Evolutionary conservation across 2,113 vertebrate genomes (phyloP), one percentile per base, ranked within the genome.

Genomic region (Paedocypris sp.): DNA sequence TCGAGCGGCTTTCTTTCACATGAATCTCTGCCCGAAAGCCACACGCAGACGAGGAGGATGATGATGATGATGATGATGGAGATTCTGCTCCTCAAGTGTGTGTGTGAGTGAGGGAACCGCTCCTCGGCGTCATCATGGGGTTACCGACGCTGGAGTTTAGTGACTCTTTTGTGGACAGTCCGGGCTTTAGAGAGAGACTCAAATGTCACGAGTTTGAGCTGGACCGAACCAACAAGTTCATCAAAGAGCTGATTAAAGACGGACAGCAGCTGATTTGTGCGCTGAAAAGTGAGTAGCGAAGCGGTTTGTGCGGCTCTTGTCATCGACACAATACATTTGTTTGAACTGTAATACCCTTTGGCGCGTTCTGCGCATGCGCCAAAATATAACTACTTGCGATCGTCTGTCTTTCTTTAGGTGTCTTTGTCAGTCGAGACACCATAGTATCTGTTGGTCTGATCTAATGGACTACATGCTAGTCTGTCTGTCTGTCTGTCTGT

Each of bases 131-230:
- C 15, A 51, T 15, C 3, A 97, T 97, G 94, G 94, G 94, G 81
- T 79, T 97, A 28, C 94, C 94, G 59, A 93, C 94, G 35, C 76
- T 97, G 82, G 94, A 97, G 86, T 96, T 97, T 78, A 97, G 93
- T 53, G 94, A 97, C 62, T 93, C 90, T 62, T 91, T 91, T 70
- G 76, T 94, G 82, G 93, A 96, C 81, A 94, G 93, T 57, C 93
- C 92, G 13, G 91, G 94, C 68, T 97, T 97, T 80, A 88, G 91
- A 81, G 93, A 96, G 68, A 80, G 92, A 6, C 87, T 97, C 49
- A 92, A 93, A 76, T 93, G 90, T 71, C 93, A 97, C 76, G 94
- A 97, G 77, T 85, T 94, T 33, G 94, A 97, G 77, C 76, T 97
- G 81, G 93, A 97, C 62, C 74, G 91, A 36, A 96, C 94, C 76